Evolutionary conservation across 1,140 invertebrate genomes (phyloP).

Genomic region (Philotrypesis tridentata): DNA sequence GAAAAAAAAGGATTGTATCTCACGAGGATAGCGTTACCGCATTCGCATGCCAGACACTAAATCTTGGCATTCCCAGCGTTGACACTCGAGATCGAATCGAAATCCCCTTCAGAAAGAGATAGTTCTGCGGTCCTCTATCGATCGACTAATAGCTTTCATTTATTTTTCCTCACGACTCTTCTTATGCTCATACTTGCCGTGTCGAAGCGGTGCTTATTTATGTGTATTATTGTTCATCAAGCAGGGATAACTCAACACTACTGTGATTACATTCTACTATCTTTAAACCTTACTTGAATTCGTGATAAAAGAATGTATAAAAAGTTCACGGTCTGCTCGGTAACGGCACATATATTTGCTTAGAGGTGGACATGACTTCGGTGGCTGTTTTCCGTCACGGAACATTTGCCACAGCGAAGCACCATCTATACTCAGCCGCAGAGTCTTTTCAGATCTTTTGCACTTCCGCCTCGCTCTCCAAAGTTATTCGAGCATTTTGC

Average conservation of each 20-base stretch:
- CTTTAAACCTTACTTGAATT: neutral
- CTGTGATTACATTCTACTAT: neutral
- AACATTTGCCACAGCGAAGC: slow-evolving; percentile 63
- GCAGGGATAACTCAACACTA: no score
- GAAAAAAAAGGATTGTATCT: slow-evolving; percentile 51
- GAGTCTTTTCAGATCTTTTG: slow-evolving; percentile 57
- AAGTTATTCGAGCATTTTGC: slow-evolving; percentile 32
- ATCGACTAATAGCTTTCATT: slow-evolving; percentile 39
- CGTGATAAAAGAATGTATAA: neutral
- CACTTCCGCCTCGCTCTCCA: slow-evolving; percentile 42
- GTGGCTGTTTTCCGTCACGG: slow-evolving; percentile 62
- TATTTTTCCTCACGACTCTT: neutral
- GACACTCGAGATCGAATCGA: slow-evolving; percentile 52
- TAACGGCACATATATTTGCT: slow-evolving; percentile 41
- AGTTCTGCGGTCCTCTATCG: slow-evolving; percentile 2
- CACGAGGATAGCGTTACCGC: slow-evolving; percentile 58
- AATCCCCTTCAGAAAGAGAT: slow-evolving; percentile 19
- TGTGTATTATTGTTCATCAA: no score
- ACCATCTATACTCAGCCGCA: slow-evolving; percentile 44
- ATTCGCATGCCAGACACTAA: slow-evolving; percentile 33
- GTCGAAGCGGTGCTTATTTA: no score
- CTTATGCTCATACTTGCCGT: no score
- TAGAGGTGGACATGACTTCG: slow-evolving; percentile 54
- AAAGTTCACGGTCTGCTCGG: slow-evolving; percentile 39
- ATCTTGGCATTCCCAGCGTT: slow-evolving; percentile 45